A percentile compares a stretch with the other conserved stretches of the same genome.
Conservation (phyloP, 2,797 vertebrate genomes). For the Buceros bicornis region DNA sequence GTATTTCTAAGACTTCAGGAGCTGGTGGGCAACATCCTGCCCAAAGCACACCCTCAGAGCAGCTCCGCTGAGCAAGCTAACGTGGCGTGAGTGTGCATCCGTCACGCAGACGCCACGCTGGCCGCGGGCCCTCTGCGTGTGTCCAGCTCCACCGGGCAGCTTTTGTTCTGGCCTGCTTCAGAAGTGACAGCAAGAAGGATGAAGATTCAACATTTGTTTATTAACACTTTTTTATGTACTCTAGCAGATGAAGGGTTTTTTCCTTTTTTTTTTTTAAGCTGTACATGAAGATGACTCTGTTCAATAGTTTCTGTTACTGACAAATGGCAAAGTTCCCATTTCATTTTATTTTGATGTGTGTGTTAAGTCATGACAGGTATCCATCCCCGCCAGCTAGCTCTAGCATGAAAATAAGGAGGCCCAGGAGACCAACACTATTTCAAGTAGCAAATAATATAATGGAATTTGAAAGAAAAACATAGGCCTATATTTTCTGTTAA, state of each 20-base stretch:
- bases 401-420: slow-evolving; percentile 47
- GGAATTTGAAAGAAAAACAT: slow-evolving; percentile 4
- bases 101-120: rapidly evolving
- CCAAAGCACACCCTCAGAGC: background rate
- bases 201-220: background rate
- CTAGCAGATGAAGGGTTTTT: background rate
- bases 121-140: rapidly evolving
- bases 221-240: background rate
- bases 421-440: slow-evolving; percentile 33
- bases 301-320: background rate
- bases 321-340: slow-evolving; percentile 32
- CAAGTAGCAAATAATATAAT: slow-evolving; percentile 46
- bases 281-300: background rate
- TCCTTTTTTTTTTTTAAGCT: background rate
- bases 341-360: slow-evolving; percentile 41
- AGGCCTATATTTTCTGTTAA: slow-evolving; percentile 12
- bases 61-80: background rate
- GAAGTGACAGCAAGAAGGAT: background rate
- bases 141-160: background rate
- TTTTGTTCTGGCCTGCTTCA: background rate
- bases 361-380: slow-evolving; percentile 66
- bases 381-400: slow-evolving; percentile 41
- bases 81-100: rapidly evolving
- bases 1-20: background rate
- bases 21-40: background rate